Evolutionary conservation across 2,888 invertebrate species (phyloP).

Genomic region (Plagodis dolabraria): DNA sequence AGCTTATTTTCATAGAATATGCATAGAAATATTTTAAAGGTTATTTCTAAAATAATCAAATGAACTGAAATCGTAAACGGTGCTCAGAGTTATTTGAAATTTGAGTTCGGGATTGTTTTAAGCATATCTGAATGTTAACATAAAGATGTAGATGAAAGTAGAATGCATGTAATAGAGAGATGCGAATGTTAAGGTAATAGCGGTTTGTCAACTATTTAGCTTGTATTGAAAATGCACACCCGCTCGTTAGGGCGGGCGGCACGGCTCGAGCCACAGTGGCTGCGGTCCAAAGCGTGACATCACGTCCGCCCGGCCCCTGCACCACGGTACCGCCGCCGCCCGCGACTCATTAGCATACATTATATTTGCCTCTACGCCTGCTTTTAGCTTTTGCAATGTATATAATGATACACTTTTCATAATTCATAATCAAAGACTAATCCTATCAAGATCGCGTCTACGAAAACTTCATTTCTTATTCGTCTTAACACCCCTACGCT

Average conservation of each 20-base stretch:
- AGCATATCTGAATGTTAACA: too few species aligned
- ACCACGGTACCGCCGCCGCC: conserved; percentile 33
- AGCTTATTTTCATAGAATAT: too few species aligned
- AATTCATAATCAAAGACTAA: too few species aligned
- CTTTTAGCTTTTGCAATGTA: conserved; percentile 71
- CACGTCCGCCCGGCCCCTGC: conserved; percentile 70
- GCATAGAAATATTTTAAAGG: too few species aligned
- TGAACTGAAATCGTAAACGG: too few species aligned
- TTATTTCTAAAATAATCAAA: too few species aligned
- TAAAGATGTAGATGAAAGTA: too few species aligned
- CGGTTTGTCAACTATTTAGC: conserved; percentile 33
- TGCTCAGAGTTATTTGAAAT: too few species aligned
- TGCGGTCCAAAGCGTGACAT: conserved; percentile 80
- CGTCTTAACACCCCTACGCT: conserved; percentile 2
- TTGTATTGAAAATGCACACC: conserved; percentile 76
- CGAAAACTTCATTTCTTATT: conserved; percentile 46
- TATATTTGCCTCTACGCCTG: conserved; percentile 79
- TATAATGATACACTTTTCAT: conserved; percentile 64
- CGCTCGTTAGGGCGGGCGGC: conserved; percentile 68
- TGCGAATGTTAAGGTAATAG: conserved; percentile 24
- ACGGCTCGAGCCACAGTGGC: conserved; percentile 57
- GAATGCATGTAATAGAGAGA: too few species aligned
- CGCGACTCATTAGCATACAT: conserved; percentile 80
- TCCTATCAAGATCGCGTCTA: too few species aligned
- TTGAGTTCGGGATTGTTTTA: too few species aligned